Evolutionary conservation across 2,888 invertebrate species (phyloP).

Genomic region (Blomia tropicalis): DNA sequence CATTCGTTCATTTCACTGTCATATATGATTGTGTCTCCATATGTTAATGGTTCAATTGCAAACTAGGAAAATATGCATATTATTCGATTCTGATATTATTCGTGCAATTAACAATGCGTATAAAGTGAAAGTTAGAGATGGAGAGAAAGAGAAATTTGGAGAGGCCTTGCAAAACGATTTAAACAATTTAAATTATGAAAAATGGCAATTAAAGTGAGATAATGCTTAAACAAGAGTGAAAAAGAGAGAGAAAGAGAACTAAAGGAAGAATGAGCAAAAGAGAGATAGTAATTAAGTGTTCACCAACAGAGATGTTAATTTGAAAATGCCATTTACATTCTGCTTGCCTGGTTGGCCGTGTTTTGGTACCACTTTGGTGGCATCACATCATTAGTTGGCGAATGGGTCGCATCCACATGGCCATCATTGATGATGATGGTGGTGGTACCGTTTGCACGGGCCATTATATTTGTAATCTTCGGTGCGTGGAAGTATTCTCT

Average conservation of each 20-base stretch:
- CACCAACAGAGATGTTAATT: background rate
- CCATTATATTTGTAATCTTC: background rate
- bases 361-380: background rate
- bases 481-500: too few relatives aligned
- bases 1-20: too few relatives aligned
- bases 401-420: background rate
- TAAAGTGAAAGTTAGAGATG: too few relatives aligned
- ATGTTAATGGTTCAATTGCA: too few relatives aligned
- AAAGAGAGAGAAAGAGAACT: background rate
- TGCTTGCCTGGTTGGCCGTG: too few relatives aligned
- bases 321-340: conserved; percentile 13
- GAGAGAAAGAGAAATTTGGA: too few relatives aligned
- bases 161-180: conserved; percentile 12
- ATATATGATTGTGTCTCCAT: too few relatives aligned
- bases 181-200: conserved; percentile 12
- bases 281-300: background rate
- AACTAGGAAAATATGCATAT: too few relatives aligned
- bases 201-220: conserved; percentile 11
- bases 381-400: background rate
- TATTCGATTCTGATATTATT: too few relatives aligned
- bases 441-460: background rate
- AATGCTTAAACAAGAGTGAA: background rate
- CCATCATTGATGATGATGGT: background rate
- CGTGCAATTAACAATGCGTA: too few relatives aligned
- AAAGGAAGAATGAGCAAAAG: too few relatives aligned